Conservation (phyloP, 2,888 invertebrate genomes). For the Brachypalpus laphriformis region DNA sequence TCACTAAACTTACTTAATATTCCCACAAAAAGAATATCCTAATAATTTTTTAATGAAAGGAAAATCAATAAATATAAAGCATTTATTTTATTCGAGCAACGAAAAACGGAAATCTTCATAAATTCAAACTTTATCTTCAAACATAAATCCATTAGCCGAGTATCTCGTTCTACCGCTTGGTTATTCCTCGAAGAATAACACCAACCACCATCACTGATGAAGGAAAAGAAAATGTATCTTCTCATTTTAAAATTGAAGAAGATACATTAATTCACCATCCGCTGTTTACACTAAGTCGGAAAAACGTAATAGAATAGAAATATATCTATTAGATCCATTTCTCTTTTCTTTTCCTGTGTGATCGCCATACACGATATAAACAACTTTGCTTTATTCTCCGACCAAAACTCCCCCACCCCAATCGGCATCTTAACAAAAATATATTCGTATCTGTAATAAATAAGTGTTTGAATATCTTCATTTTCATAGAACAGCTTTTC, state of each 20-base stretch:
- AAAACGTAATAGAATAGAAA: constrained; percentile 58
- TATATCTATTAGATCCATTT: constrained; percentile 43
- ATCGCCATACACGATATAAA: constrained; percentile 32
- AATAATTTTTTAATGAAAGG: background rate
- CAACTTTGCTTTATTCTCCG: constrained; percentile 16
- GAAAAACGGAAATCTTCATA: constrained; percentile 19
- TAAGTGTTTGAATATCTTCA: constrained; percentile 66
- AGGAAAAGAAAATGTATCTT: constrained; percentile 36
- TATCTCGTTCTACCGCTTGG: background rate
- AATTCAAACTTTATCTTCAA: constrained; percentile 50
- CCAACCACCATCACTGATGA: constrained; percentile 19
- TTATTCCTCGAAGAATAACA: background rate
- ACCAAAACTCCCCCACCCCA: background rate
- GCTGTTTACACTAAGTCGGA: constrained; percentile 64
- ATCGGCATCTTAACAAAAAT: constrained; percentile 53
- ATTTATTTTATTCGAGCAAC: constrained; percentile 36
- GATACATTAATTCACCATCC: constrained; percentile 64
- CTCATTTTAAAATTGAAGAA: constrained; percentile 61
- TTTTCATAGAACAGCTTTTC: constrained; percentile 29
- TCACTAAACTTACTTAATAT: background rate
- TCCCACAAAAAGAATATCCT: background rate
- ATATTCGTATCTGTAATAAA: constrained; percentile 68
- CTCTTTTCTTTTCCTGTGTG: constrained; percentile 21
- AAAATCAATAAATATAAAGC: constrained; percentile 33
- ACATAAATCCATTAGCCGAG: constrained; percentile 56